Evolutionary conservation across 1,140 invertebrate species (phyloP).

Genomic region (Drosophila neocordata): DNA sequence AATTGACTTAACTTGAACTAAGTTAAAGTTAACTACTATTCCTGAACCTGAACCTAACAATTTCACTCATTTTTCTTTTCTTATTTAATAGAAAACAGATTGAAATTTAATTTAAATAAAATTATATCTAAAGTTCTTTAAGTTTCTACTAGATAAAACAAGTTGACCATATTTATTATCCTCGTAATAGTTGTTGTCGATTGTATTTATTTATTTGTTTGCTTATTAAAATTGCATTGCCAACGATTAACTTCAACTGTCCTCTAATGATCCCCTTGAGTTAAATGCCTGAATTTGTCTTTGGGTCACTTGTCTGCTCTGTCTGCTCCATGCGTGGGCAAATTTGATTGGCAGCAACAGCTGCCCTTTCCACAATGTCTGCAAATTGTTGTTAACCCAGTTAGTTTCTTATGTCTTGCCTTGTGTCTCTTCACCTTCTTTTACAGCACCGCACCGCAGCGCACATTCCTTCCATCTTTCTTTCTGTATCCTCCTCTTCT

Average conservation of each 20-base stretch:
- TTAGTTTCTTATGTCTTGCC: slow-evolving; percentile 10
- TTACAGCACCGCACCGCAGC: background rate
- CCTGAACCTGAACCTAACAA: too few species aligned
- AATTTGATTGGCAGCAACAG: slow-evolving; percentile 46
- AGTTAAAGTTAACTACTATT: too few species aligned
- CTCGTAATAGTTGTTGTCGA: too few species aligned
- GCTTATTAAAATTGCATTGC: background rate
- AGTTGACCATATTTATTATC: too few species aligned
- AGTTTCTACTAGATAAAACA: too few species aligned
- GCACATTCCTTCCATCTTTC: background rate
- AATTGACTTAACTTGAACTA: slow-evolving; percentile 27
- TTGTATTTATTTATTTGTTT: background rate
- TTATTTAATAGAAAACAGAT: too few species aligned
- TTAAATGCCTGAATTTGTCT: background rate
- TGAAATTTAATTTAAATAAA: too few species aligned
- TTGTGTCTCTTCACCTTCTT: background rate
- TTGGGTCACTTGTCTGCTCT: background rate
- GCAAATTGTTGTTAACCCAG: slow-evolving; percentile 22
- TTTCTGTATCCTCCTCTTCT: background rate
- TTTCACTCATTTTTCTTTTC: too few species aligned
- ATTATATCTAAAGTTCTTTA: too few species aligned
- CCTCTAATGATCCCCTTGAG: background rate
- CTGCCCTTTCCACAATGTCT: slow-evolving; percentile 20
- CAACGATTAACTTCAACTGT: background rate
- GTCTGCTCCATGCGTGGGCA: slow-evolving; percentile 11